phyloP scores from a whole-genome alignment of 2,888 invertebrate species.

The Galerucella pusilla region DNA sequence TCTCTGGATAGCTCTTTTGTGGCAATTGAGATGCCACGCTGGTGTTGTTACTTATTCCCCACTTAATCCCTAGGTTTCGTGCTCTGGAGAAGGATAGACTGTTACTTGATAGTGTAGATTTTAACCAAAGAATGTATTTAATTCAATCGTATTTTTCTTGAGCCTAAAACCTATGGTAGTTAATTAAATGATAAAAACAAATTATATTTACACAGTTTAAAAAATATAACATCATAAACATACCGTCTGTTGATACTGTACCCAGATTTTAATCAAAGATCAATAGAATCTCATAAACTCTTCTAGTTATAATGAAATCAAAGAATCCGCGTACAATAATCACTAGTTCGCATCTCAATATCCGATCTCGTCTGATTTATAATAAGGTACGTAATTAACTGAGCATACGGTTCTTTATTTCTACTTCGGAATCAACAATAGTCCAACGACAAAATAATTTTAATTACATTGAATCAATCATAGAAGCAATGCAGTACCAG shows the following conservation, averaged over 20 bases:
- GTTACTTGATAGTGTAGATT: no score
- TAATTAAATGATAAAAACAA: no score
- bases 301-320: constrained; percentile 19
- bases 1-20: no score
- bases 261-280: neutral
- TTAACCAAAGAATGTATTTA: no score
- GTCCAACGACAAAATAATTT: constrained; percentile 21
- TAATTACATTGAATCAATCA: constrained; percentile 26
- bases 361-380: constrained; percentile 11
- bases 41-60: no score
- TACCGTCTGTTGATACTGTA: constrained; percentile 6
- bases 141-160: no score
- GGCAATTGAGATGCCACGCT: no score
- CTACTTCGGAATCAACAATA: constrained; percentile 17
- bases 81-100: no score
- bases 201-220: no score
- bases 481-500: constrained; percentile 12
- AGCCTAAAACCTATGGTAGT: no score
- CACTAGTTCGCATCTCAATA: constrained; percentile 17
- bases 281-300: constrained; percentile 6
- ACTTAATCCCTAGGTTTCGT: no score
- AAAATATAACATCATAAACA: neutral
- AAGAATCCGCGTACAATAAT: constrained; percentile 23
- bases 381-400: constrained; percentile 21
- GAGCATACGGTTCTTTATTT: constrained; percentile 21